These are phyloP conservation scores for Ichneumoninae sp. DNA, from an alignment of 2,888 invertebrate species.

Conservation along the genomic window DNA sequence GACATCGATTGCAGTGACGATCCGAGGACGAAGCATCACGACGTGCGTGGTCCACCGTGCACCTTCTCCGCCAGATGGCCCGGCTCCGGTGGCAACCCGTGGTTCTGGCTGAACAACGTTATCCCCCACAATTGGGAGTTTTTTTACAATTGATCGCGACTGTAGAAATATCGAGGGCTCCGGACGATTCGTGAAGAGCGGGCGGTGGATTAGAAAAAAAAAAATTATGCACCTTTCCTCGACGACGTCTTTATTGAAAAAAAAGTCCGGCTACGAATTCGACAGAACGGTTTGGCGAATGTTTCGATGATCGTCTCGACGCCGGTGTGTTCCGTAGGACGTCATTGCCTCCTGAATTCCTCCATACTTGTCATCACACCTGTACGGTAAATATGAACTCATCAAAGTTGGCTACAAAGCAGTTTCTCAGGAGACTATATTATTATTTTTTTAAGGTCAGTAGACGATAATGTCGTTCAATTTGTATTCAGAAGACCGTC, in stretches of 20 bases:
- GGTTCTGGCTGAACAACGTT: conserved; percentile 53
- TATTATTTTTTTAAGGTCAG: conserved; percentile 71
- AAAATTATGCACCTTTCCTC: conserved; percentile 60
- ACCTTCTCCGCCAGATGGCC: conserved; percentile 45
- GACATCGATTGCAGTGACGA: conserved; percentile 62
- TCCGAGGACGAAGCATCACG: conserved; percentile 10
- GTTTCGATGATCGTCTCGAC: conserved; percentile 28
- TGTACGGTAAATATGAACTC: conserved; percentile 39
- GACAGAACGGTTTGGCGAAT: conserved; percentile 37
- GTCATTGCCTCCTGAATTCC: conserved; percentile 44
- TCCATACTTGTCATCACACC: conserved; percentile 50
- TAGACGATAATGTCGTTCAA: conserved; percentile 78
- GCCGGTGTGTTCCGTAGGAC: conserved; percentile 20
- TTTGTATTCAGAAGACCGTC: conserved; percentile 90
- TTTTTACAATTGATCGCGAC: conserved; percentile 18
- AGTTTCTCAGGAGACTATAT: background rate
- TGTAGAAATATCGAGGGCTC: background rate
- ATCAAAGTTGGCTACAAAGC: background rate
- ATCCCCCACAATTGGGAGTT: conserved; percentile 55
- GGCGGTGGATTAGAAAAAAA: no score
- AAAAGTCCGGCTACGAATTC: conserved; percentile 44
- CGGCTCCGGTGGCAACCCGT: conserved; percentile 51
- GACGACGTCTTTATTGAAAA: conserved; percentile 38
- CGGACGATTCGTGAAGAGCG: background rate
- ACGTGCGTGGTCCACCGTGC: conserved; percentile 61